Percentiles rank a stretch among this genome's conserved stretches.
phyloP scores from a whole-genome alignment of 53 echinoderm and acorn worm species.

The Apostichopus leukothele region DNA sequence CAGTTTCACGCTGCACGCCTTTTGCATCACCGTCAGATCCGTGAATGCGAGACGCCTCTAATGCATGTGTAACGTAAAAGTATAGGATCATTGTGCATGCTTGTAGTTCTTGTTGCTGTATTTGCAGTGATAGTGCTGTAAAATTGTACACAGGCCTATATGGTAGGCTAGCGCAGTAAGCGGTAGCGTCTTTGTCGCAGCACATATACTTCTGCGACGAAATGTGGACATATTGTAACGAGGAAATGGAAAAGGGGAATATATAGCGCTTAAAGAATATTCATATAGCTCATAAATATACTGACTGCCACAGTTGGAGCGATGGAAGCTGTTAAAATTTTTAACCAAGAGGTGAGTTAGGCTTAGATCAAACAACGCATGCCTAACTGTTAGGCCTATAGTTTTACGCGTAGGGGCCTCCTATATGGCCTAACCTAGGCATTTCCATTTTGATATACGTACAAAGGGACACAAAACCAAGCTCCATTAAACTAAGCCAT shows the following conservation, averaged over 20 bases:
- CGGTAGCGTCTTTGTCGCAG: no score
- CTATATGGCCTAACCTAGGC: no score
- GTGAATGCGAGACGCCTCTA: not conserved
- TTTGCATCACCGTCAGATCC: not conserved
- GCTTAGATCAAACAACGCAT: not conserved
- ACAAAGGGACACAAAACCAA: no score
- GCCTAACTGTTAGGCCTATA: not conserved
- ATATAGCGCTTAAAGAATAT: not conserved
- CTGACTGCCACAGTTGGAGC: conserved; percentile 11
- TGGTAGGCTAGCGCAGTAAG: no score
- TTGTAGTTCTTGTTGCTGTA: no score
- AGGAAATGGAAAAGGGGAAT: not conserved
- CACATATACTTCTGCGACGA: no score
- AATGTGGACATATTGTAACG: not conserved
- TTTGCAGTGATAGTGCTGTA: no score
- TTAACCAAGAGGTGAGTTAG: conserved; percentile 86
- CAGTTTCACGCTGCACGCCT: conserved; percentile 19
- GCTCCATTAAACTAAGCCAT: not conserved
- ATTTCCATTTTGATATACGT: no score
- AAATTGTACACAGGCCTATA: no score
- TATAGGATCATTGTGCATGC: no score
- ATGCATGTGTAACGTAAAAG: no score
- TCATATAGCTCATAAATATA: not conserved
- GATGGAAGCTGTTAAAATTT: conserved; percentile 85
- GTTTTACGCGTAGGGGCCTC: not conserved